These are phyloP conservation scores for Halichoeres trimaculatus DNA, from an alignment of 2,113 vertebrate species.

Conservation along the genomic window DNA sequence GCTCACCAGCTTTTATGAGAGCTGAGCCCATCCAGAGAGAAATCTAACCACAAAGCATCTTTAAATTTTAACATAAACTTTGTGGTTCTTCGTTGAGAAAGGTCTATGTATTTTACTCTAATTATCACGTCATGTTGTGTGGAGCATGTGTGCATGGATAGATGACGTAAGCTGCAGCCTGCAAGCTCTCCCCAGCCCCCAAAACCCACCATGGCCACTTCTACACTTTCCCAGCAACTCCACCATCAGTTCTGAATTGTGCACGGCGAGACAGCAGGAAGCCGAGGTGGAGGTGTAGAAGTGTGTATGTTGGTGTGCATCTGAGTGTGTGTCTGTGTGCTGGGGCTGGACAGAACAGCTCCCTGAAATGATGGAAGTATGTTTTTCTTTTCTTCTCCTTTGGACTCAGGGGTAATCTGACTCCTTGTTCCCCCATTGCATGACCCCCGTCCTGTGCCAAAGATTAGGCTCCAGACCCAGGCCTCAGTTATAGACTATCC, in stretches of 20 bases:
- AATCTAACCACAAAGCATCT: constrained; percentile 1
- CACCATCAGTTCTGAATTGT: constrained; percentile 49
- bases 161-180: constrained; percentile 48
- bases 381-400: constrained; percentile 74
- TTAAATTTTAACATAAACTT: not conserved
- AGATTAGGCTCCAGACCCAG: constrained; percentile 54
- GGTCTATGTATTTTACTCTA: not conserved
- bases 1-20: not conserved
- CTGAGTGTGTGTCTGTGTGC: not conserved
- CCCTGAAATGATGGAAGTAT: constrained; percentile 67
- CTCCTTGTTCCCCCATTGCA: constrained; percentile 39
- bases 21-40: not conserved
- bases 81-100: constrained; percentile 3
- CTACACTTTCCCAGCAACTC: constrained; percentile 6
- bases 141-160: constrained; percentile 6
- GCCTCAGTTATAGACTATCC: constrained; percentile 56
- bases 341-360: constrained; percentile 32
- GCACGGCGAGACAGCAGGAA: constrained; percentile 76
- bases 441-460: constrained; percentile 53
- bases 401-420: constrained; percentile 59
- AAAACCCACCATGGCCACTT: constrained; percentile 15
- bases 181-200: constrained; percentile 10
- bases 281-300: constrained; percentile 50
- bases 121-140: constrained; percentile 18
- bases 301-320: not conserved